Conservation (phyloP, 2,888 invertebrate genomes). For the Acrocera orbiculus region DNA sequence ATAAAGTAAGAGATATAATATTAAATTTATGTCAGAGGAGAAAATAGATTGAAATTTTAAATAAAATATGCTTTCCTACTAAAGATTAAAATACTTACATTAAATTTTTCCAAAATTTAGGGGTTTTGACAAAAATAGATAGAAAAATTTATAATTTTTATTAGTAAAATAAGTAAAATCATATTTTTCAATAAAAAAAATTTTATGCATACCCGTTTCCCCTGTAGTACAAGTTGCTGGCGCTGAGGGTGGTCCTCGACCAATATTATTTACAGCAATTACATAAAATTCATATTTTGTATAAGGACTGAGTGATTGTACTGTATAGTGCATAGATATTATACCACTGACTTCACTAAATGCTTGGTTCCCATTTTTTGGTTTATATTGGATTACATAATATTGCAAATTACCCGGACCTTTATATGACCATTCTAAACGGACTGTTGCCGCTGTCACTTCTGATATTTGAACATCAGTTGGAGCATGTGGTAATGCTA, state of each 20-base stretch:
- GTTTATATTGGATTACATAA: constrained; percentile 93
- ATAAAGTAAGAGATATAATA: too few relatives aligned
- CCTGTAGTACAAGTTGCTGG: constrained; percentile 87
- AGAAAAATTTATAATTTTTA: too few relatives aligned
- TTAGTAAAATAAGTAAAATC: too few relatives aligned
- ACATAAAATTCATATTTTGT: constrained; percentile 95
- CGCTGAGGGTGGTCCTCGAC: constrained; percentile 74
- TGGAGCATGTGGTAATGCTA: constrained; percentile 83
- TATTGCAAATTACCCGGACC: constrained; percentile 81
- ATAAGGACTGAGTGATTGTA: constrained; percentile 78
- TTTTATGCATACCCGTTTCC: constrained; percentile 78
- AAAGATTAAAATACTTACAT: too few relatives aligned
- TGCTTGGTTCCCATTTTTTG: constrained; percentile 78
- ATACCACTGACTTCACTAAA: constrained; percentile 87
- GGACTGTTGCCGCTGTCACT: constrained; percentile 83
- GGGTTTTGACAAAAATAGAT: too few relatives aligned
- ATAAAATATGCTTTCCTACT: too few relatives aligned
- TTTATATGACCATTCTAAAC: constrained; percentile 84
- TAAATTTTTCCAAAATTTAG: too few relatives aligned
- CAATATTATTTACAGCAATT: constrained; percentile 86
- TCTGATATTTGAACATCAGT: constrained; percentile 80
- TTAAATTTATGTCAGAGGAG: too few relatives aligned
- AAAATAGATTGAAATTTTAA: too few relatives aligned
- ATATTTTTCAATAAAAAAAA: too few relatives aligned
- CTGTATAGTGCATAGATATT: constrained; percentile 81